These are phyloP conservation scores for Cotesia typhae DNA, from an alignment of 1,140 invertebrate species.

Conservation along the genomic window DNA sequence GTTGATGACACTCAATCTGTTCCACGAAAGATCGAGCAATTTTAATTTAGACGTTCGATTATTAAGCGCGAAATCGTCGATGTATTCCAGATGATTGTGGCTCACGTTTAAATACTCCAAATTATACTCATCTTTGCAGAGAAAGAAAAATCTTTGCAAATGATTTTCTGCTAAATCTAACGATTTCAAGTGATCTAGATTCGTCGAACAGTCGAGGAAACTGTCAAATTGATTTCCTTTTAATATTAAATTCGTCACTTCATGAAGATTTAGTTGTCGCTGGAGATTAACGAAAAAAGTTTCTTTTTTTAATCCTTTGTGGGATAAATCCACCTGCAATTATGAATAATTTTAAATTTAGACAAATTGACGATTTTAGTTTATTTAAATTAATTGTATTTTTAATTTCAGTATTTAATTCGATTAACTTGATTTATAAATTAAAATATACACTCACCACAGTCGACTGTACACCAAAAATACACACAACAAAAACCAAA, in stretches of 20 bases:
- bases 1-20: constrained; percentile 55
- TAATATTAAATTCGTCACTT: constrained; percentile 56
- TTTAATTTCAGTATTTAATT: neutral
- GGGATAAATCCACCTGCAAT: constrained; percentile 57
- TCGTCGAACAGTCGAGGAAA: constrained; percentile 61
- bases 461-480: neutral
- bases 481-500: neutral
- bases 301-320: constrained; percentile 52
- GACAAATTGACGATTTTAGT: neutral
- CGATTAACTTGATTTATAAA: neutral
- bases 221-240: constrained; percentile 59
- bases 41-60: constrained; percentile 54
- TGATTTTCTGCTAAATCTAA: constrained; percentile 61
- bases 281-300: constrained; percentile 58
- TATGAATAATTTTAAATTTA: constrained; percentile 9
- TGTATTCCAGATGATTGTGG: constrained; percentile 58
- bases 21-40: constrained; percentile 58
- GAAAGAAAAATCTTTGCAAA: constrained; percentile 58
- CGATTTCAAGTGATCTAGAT: constrained; percentile 47
- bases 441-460: constrained; percentile 15
- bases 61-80: constrained; percentile 58
- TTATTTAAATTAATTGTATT: neutral
- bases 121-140: constrained; percentile 58
- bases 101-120: constrained; percentile 57
- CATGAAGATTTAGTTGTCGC: constrained; percentile 43